A percentile compares a stretch with the other conserved stretches of the same genome.
Conservation (phyloP, 2,888 invertebrate species). For the Epinotia ramella region DNA sequence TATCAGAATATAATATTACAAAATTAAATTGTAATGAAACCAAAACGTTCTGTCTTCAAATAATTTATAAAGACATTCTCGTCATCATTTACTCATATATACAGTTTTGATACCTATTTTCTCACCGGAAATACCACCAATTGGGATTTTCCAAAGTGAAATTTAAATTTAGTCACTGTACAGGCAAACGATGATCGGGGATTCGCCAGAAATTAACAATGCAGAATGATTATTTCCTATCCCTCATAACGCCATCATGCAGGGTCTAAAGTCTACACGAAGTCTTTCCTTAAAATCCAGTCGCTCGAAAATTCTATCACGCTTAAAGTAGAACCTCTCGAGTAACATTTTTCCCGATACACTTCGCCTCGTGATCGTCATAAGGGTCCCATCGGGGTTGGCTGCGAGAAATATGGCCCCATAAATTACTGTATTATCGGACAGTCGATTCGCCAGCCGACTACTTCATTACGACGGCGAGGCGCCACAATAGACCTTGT, state of each 20-base stretch:
- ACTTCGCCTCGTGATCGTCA: slow-evolving; percentile 56
- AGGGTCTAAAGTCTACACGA: background rate
- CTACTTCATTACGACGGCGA: slow-evolving; percentile 52
- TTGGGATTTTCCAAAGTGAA: background rate
- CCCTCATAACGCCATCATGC: background rate
- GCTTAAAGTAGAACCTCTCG: slow-evolving; percentile 22
- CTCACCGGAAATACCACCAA: too few species aligned
- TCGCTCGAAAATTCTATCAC: slow-evolving; percentile 23
- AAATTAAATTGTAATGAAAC: too few species aligned
- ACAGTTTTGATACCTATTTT: too few species aligned
- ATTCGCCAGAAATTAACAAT: background rate
- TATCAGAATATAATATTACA: too few species aligned
- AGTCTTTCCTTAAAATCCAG: background rate
- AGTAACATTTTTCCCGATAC: slow-evolving; percentile 40
- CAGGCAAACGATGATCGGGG: too few species aligned
- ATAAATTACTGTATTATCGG: slow-evolving; percentile 73
- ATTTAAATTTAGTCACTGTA: background rate
- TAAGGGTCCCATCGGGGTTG: slow-evolving; percentile 61
- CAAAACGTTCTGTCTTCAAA: too few species aligned
- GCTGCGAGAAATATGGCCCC: slow-evolving; percentile 67
- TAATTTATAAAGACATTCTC: too few species aligned
- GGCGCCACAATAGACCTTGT: slow-evolving; percentile 48
- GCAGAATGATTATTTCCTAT: background rate
- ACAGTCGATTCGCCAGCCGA: slow-evolving; percentile 59
- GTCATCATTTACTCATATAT: too few species aligned